Percentiles rank a stretch among this genome's conserved stretches.
These are phyloP conservation scores for Molossus molossus DNA, from an alignment of 2,797 vertebrate genomes.

Conservation along the genomic window DNA sequence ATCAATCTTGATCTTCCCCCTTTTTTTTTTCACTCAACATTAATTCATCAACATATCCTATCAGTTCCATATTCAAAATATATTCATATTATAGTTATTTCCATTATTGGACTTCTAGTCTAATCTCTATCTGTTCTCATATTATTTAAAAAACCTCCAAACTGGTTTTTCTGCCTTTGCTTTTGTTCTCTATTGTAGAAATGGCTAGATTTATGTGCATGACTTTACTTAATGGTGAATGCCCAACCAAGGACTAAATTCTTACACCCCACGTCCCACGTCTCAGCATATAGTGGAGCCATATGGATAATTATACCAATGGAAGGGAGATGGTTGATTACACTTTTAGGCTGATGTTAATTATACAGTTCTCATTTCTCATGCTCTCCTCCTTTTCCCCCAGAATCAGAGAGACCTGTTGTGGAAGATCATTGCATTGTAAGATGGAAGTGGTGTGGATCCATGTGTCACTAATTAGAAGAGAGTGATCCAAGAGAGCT, in stretches of 20 bases:
- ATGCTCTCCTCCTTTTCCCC: not conserved
- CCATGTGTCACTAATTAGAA: not conserved
- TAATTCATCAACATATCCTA: not conserved
- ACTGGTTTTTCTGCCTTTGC: not conserved
- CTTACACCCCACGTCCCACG: not conserved
- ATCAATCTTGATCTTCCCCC: not conserved
- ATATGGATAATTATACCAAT: not conserved
- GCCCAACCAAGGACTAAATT: not conserved
- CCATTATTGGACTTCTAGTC: not conserved
- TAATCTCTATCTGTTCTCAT: not conserved
- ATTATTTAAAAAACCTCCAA: not conserved
- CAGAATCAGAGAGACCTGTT: not conserved
- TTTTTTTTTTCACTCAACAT: not conserved
- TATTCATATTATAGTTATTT: not conserved
- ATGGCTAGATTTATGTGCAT: not conserved
- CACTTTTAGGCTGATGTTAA: not conserved
- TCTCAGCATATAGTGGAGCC: not conserved
- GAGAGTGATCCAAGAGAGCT: not conserved
- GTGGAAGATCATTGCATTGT: not conserved
- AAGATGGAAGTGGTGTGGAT: not conserved
- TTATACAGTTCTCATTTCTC: not conserved
- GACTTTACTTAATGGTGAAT: not conserved
- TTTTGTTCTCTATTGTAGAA: not conserved
- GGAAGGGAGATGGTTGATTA: not conserved
- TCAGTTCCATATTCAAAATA: not conserved